Evolutionary conservation across 2,888 invertebrate species (phyloP).

Genomic region (Acleris literana): DNA sequence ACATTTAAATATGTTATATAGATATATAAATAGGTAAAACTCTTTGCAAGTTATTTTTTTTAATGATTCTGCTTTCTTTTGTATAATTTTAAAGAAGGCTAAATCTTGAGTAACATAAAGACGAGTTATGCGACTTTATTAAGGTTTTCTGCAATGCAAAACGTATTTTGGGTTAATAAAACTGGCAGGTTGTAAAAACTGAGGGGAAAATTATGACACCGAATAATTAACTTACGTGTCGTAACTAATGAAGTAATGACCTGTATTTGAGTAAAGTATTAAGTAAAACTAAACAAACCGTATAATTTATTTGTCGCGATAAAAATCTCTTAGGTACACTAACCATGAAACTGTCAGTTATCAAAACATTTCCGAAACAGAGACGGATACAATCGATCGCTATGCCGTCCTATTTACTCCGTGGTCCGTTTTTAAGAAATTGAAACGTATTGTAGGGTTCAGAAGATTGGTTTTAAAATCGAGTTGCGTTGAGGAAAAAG

Average conservation of each 20-base stretch:
- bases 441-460: constrained; percentile 45
- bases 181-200: constrained; percentile 8
- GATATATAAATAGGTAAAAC: too few relatives aligned
- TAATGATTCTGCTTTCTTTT: not conserved
- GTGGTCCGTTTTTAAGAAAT: constrained; percentile 45
- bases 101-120: constrained; percentile 18
- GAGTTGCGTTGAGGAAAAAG: constrained; percentile 57
- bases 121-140: constrained; percentile 17
- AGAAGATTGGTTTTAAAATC: constrained; percentile 52
- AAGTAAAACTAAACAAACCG: constrained; percentile 3
- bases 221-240: constrained; percentile 2
- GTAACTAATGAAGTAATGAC: not conserved
- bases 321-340: constrained; percentile 17
- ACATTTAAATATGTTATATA: too few relatives aligned
- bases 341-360: constrained; percentile 45
- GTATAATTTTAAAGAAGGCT: constrained; percentile 10
- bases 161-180: constrained; percentile 24
- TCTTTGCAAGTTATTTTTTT: too few relatives aligned
- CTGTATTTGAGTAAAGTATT: not conserved
- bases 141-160: constrained; percentile 24
- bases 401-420: not conserved
- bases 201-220: constrained; percentile 13
- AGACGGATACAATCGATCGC: constrained; percentile 7
- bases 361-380: constrained; percentile 49
- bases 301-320: constrained; percentile 17